phyloP scores from a whole-genome alignment of 2,797 vertebrate genomes.

The Sebastes trivittatus region DNA sequence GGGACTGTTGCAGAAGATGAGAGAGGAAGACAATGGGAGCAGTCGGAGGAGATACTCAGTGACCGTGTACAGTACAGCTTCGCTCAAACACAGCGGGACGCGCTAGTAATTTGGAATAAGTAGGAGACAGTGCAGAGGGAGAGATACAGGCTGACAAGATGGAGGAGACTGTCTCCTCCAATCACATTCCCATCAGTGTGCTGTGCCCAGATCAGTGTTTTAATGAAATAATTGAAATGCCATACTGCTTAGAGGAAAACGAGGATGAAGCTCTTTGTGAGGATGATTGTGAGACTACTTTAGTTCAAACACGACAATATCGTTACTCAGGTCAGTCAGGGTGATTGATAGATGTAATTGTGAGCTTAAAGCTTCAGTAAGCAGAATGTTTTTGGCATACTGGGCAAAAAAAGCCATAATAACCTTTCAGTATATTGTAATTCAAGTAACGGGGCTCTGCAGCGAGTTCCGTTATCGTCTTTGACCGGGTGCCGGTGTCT shows the following conservation, averaged over 20 bases:
- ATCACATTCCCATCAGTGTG: constrained; percentile 3
- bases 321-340: background rate
- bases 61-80: background rate
- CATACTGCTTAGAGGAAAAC: background rate
- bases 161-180: constrained; percentile 28
- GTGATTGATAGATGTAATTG: background rate
- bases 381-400: too few species aligned
- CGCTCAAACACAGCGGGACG: constrained; percentile 2
- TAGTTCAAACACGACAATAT: background rate
- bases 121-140: background rate
- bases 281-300: background rate
- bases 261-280: background rate
- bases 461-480: too few species aligned
- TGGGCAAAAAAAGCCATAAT: too few species aligned
- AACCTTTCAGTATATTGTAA: too few species aligned
- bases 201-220: background rate
- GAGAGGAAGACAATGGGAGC: background rate
- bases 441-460: too few species aligned
- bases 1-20: background rate
- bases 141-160: background rate
- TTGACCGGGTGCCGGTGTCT: too few species aligned
- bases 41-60: background rate
- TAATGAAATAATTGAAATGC: constrained; percentile 3
- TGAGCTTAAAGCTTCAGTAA: background rate
- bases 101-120: constrained; percentile 24